Conservation (phyloP, 2,113 vertebrate species). For the Poecile atricapillus region DNA sequence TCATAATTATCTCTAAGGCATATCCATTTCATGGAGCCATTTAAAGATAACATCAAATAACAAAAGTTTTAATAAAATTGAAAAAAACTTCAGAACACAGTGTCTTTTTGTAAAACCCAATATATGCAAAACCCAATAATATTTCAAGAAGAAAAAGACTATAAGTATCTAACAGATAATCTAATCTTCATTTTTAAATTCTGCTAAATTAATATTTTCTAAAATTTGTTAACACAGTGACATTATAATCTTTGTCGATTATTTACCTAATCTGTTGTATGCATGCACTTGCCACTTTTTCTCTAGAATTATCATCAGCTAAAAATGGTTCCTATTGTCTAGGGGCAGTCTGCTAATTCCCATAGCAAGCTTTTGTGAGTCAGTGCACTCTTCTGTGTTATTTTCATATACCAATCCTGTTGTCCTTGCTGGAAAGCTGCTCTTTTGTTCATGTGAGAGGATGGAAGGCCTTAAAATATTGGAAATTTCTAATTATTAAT, state of each 20-base stretch:
- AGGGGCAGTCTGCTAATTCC: accelerated
- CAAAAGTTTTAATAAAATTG: not conserved
- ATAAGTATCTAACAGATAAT: not conserved
- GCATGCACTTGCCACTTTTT: not conserved
- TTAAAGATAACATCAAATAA: not conserved
- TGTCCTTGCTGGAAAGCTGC: not conserved
- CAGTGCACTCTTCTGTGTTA: not conserved
- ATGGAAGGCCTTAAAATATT: not conserved
- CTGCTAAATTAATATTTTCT: not conserved
- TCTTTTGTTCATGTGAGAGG: not conserved
- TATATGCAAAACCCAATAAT: not conserved
- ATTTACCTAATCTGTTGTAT: not conserved
- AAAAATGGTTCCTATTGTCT: not conserved
- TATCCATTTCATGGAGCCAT: not conserved
- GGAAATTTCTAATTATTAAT: not conserved
- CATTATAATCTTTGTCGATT: not conserved
- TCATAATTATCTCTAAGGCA: not conserved
- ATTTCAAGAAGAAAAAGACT: not conserved
- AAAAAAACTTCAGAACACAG: not conserved
- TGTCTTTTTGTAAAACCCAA: not conserved
- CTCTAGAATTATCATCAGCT: not conserved
- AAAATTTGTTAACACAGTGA: not conserved
- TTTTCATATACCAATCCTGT: not conserved
- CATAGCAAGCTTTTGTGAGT: not conserved
- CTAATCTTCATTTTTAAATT: not conserved